phyloP scores from a whole-genome alignment of 2,888 invertebrate species.

The Coecobrya sp. region DNA sequence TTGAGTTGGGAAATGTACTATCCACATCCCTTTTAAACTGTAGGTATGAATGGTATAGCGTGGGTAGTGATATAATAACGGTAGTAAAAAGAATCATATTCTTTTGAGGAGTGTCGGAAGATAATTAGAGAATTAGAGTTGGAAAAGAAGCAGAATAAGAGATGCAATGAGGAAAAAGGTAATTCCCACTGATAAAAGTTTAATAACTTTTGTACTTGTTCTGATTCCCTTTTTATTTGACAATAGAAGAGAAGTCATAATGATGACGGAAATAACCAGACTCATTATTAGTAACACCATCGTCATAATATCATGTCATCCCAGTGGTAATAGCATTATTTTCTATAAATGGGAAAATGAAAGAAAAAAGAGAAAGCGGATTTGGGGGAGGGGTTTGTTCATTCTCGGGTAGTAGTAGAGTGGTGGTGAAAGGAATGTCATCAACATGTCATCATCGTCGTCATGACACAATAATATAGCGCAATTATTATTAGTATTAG shows the following conservation, averaged over 20 bases:
- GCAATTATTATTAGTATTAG: not conserved
- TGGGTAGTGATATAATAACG: too few relatives aligned
- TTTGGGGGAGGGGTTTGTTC: not conserved
- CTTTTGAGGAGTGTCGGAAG: too few relatives aligned
- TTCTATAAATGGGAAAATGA: constrained; percentile 4
- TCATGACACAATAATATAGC: not conserved
- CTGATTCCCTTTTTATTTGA: not conserved
- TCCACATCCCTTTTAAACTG: too few relatives aligned
- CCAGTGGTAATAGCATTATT: not conserved
- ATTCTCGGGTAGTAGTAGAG: too few relatives aligned
- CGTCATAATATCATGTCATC: not conserved
- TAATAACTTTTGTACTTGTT: not conserved
- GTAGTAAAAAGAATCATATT: too few relatives aligned
- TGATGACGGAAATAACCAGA: not conserved
- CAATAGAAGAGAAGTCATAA: not conserved
- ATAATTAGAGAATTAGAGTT: not conserved
- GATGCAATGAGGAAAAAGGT: not conserved
- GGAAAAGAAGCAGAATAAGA: not conserved
- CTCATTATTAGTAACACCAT: not conserved
- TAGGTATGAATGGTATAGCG: too few relatives aligned
- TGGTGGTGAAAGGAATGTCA: not conserved
- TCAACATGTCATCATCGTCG: not conserved
- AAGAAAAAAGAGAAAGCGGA: constrained; percentile 4
- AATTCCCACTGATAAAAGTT: not conserved
- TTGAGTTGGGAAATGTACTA: too few relatives aligned